Evolutionary conservation across 2,113 vertebrate genomes (phyloP), one percentile per base, ranked within the genome.

Genomic region (Caretta caretta): DNA sequence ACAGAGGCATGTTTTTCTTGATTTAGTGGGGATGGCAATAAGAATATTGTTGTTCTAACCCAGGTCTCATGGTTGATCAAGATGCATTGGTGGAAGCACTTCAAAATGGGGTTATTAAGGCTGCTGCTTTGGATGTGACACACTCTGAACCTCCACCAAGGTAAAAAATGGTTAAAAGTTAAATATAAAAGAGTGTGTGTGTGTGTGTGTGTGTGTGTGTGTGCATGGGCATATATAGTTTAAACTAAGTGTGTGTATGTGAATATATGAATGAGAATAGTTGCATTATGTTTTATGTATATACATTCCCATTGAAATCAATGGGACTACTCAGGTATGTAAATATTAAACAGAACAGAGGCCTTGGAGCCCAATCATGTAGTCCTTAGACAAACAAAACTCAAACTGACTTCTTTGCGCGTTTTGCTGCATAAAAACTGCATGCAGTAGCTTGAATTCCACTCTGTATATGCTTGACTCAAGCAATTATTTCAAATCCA

Each of bases 61-160:
- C 76, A 99, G 99, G 99, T 94, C 96, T 95, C 59, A 97, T 99
- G 31, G 96, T 99, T 87, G 98, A 99, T 94, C 99, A 99, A 94
- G 98, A 98, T 6, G 98, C 98, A 51, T 95, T 99, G 89, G 98
- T 98, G 57, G 93, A 98, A 93, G 99, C 98, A 31, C 98, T 99
- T 85, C 97, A 97, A 87, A 97, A 96, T 5, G 95, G 98, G 89
- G 86, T 93, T 11, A 99, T 99, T 86, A 93, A 72, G 84, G 98
- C 98, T 4, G 99, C 98, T 31, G 99, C 96, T 3, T 96, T 99
- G 94, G 99, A 99, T 35, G 99, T 99, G 92, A 99, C 98, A 0
- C 46, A 99, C 38, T 98, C 99, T 6, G 99, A 99, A 94, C 98
- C 98, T 79, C 94, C 99, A 92, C 99, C 98, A 76, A 99, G 99